Percentiles rank a stretch among this genome's conserved stretches.
These are phyloP conservation scores for Echiichthys vipera DNA, from an alignment of 2,797 vertebrate genomes.

Conservation along the genomic window DNA sequence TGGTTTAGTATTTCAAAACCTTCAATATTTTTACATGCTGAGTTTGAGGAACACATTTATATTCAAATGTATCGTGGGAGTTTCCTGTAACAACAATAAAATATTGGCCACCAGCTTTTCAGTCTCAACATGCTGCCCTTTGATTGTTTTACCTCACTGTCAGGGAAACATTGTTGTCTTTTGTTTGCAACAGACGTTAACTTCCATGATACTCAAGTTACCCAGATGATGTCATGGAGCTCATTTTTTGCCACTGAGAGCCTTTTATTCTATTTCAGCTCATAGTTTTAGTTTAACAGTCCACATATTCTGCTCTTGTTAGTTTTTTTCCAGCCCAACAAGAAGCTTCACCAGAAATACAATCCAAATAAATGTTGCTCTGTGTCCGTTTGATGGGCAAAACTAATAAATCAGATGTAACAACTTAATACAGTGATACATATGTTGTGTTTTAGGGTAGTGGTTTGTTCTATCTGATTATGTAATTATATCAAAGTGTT, in stretches of 20 bases:
- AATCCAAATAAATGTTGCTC: too few species aligned
- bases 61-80: slow-evolving; percentile 7
- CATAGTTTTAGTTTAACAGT: neutral
- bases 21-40: slow-evolving; percentile 25
- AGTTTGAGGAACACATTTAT: slow-evolving; percentile 24
- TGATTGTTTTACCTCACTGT: slow-evolving; percentile 2
- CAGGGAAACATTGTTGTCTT: neutral
- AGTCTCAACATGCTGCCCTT: neutral
- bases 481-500: too few species aligned
- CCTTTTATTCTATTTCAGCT: neutral
- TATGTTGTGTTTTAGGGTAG: too few species aligned
- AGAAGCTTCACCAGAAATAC: neutral
- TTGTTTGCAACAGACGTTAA: slow-evolving; percentile 14
- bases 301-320: neutral
- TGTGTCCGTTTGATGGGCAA: too few species aligned
- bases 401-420: too few species aligned
- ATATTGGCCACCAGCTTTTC: neutral
- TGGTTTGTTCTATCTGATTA: too few species aligned
- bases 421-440: too few species aligned
- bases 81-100: slow-evolving; percentile 3
- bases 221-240: neutral
- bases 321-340: neutral
- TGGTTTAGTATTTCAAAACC: slow-evolving; percentile 29
- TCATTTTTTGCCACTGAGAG: neutral
- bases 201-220: slow-evolving; percentile 6